These are phyloP conservation scores for Tauraco hartlaubi DNA, from an alignment of 2,797 vertebrate genomes.

Conservation along the genomic window DNA sequence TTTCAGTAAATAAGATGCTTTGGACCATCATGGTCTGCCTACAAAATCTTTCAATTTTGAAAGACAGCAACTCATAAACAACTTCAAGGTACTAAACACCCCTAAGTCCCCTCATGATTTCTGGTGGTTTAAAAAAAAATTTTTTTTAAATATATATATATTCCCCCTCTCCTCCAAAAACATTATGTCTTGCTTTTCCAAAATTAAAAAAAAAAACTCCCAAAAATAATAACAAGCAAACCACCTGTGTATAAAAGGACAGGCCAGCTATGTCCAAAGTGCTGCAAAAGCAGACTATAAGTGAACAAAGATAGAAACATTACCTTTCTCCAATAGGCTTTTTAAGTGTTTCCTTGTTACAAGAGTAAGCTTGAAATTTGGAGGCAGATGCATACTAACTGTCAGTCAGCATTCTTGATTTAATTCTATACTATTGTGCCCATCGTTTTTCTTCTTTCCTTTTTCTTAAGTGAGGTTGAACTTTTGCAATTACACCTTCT, in stretches of 20 bases:
- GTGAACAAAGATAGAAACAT: background rate
- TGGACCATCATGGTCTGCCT: background rate
- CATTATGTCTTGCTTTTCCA: background rate
- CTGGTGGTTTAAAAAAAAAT: background rate
- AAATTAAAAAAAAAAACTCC: background rate
- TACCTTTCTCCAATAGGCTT: background rate
- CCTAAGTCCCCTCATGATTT: background rate
- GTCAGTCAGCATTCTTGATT: background rate
- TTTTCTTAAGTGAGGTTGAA: background rate
- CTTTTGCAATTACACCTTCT: background rate
- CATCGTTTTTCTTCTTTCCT: background rate
- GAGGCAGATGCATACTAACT: background rate
- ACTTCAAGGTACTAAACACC: background rate
- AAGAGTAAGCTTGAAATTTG: background rate
- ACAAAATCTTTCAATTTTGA: background rate
- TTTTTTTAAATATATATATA: background rate
- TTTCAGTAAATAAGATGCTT: background rate
- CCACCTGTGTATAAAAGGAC: background rate
- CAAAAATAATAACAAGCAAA: background rate
- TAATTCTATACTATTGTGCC: background rate
- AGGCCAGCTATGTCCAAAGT: background rate
- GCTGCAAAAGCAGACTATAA: slow-evolving; percentile 20
- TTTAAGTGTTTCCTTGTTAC: background rate
- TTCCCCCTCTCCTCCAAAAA: background rate
- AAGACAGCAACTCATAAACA: background rate